A percentile compares a stretch with the other conserved stretches of the same genome.
Evolutionary conservation across 2,888 invertebrate species (phyloP).

Genomic region (Trachelus stipa): DNA sequence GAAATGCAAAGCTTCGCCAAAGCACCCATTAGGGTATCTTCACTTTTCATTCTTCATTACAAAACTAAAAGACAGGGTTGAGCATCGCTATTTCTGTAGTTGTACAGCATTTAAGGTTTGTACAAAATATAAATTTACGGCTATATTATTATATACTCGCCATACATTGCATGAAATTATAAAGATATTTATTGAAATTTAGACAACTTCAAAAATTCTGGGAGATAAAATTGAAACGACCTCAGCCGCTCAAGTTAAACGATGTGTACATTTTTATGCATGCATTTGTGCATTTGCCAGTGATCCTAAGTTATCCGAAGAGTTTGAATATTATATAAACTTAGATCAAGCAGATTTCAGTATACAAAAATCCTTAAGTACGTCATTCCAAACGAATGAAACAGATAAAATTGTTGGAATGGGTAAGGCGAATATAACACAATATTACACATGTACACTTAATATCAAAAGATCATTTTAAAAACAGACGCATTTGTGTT

Average conservation of each 20-base stretch:
- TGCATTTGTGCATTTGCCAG: slow-evolving; percentile 79
- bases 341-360: slow-evolving; percentile 63
- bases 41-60: slow-evolving; percentile 74
- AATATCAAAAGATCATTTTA: neutral
- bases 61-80: slow-evolving; percentile 67
- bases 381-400: slow-evolving; percentile 45
- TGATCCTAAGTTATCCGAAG: slow-evolving; percentile 72
- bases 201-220: slow-evolving; percentile 41
- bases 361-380: slow-evolving; percentile 45
- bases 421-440: slow-evolving; percentile 40
- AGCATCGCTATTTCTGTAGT: slow-evolving; percentile 72
- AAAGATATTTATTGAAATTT: slow-evolving; percentile 24
- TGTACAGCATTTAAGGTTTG: slow-evolving; percentile 70
- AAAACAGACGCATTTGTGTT: slow-evolving; percentile 10
- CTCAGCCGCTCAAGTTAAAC: slow-evolving; percentile 49
- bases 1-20: slow-evolving; percentile 75
- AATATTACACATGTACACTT: neutral
- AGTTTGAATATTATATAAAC: slow-evolving; percentile 73
- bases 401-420: slow-evolving; percentile 58
- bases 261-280: slow-evolving; percentile 79
- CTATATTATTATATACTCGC: slow-evolving; percentile 19
- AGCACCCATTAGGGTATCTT: slow-evolving; percentile 77
- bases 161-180: slow-evolving; percentile 13
- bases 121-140: neutral
- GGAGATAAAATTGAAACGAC: slow-evolving; percentile 47